Conservation (phyloP, 2,888 invertebrate species). For the Podabrus alpinus region DNA sequence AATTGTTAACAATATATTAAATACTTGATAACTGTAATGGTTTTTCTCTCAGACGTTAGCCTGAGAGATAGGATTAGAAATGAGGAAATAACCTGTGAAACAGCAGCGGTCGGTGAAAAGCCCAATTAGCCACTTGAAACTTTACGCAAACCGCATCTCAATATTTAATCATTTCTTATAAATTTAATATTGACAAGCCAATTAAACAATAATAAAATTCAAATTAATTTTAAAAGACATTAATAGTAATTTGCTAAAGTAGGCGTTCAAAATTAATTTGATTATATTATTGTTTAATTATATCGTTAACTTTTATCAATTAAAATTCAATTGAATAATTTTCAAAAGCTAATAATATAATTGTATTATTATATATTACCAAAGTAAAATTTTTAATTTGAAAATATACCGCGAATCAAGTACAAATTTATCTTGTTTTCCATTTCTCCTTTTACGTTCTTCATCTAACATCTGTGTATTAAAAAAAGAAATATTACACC, state of each 20-base stretch:
- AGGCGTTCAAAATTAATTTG: not conserved
- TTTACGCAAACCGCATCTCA: no score
- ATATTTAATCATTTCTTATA: no score
- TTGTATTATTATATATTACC: not conserved
- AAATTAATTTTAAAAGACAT: not conserved
- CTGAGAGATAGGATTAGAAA: no score
- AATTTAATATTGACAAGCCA: not conserved
- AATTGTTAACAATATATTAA: no score
- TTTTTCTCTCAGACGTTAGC: no score
- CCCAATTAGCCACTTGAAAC: no score
- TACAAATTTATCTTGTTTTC: not conserved
- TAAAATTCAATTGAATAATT: not conserved
- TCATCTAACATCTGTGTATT: not conserved
- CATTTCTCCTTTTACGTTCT: not conserved
- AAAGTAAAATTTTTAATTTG: not conserved
- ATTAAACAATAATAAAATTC: not conserved
- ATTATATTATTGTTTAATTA: not conserved
- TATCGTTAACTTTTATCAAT: not conserved
- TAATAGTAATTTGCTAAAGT: not conserved
- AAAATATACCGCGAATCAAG: not conserved
- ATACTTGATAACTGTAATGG: no score
- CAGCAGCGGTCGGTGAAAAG: no score
- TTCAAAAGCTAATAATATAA: not conserved
- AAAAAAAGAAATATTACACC: not conserved
- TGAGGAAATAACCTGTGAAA: no score